Conservation (phyloP, 2,888 invertebrate species). For the Pristionchus fissidentatus region DNA sequence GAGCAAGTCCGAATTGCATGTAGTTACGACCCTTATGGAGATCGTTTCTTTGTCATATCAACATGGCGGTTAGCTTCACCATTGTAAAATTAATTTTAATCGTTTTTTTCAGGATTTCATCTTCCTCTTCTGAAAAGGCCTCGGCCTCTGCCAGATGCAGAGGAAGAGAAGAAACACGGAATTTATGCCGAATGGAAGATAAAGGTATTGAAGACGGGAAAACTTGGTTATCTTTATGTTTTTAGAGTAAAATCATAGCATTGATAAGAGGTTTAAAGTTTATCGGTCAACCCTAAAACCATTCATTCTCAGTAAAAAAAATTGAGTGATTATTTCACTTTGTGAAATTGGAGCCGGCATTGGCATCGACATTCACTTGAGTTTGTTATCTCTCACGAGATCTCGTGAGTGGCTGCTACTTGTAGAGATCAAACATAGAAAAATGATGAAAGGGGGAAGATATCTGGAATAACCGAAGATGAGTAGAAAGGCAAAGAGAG, state of each 20-base stretch:
- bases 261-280: no score
- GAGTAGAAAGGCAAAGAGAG: not conserved
- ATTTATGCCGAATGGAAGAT: slow-evolving; percentile 43
- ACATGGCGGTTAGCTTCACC: slow-evolving; percentile 3
- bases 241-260: no score
- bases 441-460: slow-evolving; percentile 36
- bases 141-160: slow-evolving; percentile 27
- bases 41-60: slow-evolving; percentile 32
- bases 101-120: slow-evolving; percentile 5
- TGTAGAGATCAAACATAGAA: slow-evolving; percentile 14
- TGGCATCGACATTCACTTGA: no score
- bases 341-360: not conserved
- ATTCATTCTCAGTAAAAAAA: no score
- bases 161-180: slow-evolving; percentile 3
- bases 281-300: not conserved
- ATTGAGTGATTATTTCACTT: no score
- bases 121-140: slow-evolving; percentile 43
- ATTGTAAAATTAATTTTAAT: not conserved
- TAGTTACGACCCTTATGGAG: slow-evolving; percentile 19
- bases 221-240: no score
- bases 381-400: slow-evolving; percentile 31
- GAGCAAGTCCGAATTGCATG: not conserved
- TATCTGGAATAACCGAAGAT: slow-evolving; percentile 26
- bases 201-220: not conserved
- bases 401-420: slow-evolving; percentile 11